phyloP scores from a whole-genome alignment of 2,113 vertebrate genomes.

The Natator depressus region DNA sequence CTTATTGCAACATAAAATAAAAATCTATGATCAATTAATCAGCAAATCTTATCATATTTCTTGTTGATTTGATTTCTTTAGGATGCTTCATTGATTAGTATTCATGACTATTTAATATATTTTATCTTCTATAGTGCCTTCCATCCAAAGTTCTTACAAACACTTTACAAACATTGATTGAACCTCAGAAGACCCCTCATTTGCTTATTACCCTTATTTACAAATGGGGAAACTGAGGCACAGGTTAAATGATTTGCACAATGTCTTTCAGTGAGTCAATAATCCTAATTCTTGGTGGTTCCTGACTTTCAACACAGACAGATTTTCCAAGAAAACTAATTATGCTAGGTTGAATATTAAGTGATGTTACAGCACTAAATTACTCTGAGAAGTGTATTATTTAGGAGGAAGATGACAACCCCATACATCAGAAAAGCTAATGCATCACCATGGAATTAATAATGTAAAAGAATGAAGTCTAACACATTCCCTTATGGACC shows the following conservation, averaged over 20 bases:
- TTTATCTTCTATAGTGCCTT: background rate
- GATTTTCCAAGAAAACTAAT: slow-evolving; percentile 13
- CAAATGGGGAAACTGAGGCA: background rate
- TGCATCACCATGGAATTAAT: slow-evolving; percentile 57
- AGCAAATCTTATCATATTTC: background rate
- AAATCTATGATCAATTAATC: background rate
- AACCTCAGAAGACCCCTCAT: background rate
- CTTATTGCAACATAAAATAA: background rate
- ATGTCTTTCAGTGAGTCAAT: background rate
- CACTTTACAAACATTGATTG: background rate
- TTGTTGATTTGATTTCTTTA: slow-evolving; percentile 11
- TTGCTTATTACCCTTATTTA: background rate
- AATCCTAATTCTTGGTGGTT: background rate
- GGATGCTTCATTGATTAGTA: background rate
- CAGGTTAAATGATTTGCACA: background rate
- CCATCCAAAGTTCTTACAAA: background rate
- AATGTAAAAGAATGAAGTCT: slow-evolving; percentile 59
- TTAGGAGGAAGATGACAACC: slow-evolving; percentile 44
- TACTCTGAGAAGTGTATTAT: slow-evolving; percentile 43
- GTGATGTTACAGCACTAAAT: slow-evolving; percentile 47
- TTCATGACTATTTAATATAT: background rate
- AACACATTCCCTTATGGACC: slow-evolving; percentile 26
- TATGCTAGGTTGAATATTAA: slow-evolving; percentile 46
- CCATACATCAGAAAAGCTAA: slow-evolving; percentile 51
- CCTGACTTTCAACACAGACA: background rate